Evolutionary conservation across 2,888 invertebrate species (phyloP), one percentile per base, ranked within the genome.

Genomic region (Altica lythri): DNA sequence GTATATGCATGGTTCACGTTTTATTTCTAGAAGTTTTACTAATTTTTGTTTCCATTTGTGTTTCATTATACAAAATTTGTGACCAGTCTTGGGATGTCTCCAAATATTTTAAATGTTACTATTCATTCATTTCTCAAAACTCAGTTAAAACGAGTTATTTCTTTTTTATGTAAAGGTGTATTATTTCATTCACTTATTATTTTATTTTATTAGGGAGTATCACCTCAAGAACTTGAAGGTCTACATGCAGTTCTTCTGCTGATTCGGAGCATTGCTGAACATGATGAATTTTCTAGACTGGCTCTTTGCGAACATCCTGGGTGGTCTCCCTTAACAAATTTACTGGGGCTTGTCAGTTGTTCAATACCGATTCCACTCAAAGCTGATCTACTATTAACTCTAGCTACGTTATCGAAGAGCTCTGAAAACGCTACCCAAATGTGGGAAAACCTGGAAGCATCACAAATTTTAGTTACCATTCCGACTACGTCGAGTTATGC

Each of bases 291-390:
- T 64, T 90, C 92, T 0, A 81, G 92, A 50, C 80, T 90, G 25
- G 87, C 89, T 13, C 81, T 96, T 40, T 91, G 90, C 68, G 94
- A 95, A 71, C 92, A 93, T 73, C 85, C 91, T 22, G 89, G 86
- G 64, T 96, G 95, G 93, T 85, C 90, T 51, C 89, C 92, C 0
- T 78, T 94, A 51, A 86, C 86, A 61, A 83, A 88, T 38, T 79
- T 95, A 66, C 83, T 94, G 45, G 86, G 95, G 9, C 79, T 97
- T 34, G 83, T 95, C 5, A 85, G 89, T 64, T 96, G 96, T 73
- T 88, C 90, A 40, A 86, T 96, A 62, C 92, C 95, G 0, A 83
- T 93, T 42, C 80, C 83, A 2, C 79, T 97, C 55, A 97, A 97
- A 79, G 89, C 92, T 0, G 87, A 90, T 68, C 79, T 96, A 45